These are phyloP conservation scores for Cryptotis parvus DNA, from an alignment of 2,113 vertebrate genomes.

Conservation along the genomic window DNA sequence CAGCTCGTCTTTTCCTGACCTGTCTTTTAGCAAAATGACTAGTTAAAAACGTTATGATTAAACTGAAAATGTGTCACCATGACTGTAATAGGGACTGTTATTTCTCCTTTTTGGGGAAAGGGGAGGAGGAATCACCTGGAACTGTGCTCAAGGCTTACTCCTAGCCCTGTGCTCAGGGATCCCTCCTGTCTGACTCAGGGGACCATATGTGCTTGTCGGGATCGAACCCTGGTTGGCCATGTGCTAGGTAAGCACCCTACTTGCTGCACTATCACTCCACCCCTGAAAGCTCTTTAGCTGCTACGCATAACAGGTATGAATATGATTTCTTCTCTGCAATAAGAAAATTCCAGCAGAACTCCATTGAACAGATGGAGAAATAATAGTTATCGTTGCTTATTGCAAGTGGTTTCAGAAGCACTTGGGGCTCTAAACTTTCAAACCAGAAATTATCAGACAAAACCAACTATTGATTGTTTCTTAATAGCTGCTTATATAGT, in stretches of 20 bases:
- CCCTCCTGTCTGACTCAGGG: no score
- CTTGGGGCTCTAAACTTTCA: slow-evolving; percentile 47
- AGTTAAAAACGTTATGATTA: not conserved
- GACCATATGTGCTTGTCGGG: no score
- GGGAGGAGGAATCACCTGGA: no score
- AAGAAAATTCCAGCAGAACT: slow-evolving; percentile 12
- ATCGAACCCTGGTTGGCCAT: no score
- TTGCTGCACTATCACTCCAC: no score
- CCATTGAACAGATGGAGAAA: not conserved
- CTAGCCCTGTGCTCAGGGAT: no score
- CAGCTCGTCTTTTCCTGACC: not conserved
- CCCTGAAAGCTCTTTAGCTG: not conserved
- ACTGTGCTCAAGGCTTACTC: no score
- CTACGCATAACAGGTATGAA: not conserved
- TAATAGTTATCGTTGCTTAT: slow-evolving; percentile 41
- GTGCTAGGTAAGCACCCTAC: no score
- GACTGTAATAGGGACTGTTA: not conserved
- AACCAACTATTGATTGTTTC: slow-evolving; percentile 13
- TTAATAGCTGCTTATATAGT: not conserved
- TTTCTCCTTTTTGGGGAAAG: no score
- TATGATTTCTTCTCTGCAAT: not conserved
- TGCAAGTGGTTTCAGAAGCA: slow-evolving; percentile 11
- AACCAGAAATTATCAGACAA: slow-evolving; percentile 32
- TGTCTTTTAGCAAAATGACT: not conserved
- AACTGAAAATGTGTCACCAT: not conserved